Evolutionary conservation across 1,140 invertebrate species (phyloP), one percentile per base, ranked within the genome.

Genomic region (Drosophila kikkawai): DNA sequence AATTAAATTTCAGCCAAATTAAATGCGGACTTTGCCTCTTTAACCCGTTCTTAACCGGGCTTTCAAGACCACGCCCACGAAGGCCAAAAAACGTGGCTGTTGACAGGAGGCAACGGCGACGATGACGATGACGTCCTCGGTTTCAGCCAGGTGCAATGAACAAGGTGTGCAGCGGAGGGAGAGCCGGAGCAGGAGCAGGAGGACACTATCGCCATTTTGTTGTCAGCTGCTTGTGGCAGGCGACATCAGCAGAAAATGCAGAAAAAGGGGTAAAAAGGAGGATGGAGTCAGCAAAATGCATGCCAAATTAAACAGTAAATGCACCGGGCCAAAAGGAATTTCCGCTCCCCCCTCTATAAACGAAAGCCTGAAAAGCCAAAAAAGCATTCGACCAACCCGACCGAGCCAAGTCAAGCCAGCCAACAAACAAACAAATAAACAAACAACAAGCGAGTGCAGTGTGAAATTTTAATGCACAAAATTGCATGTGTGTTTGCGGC

Each of bases 391-490:
- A 77, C 81, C 80, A 80, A 84, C 76, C 44, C 37, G 36, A 32
- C 65, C 34, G 53, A 71, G 11, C 66, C 68, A 39, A 71, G 67
- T 34, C 50, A 69, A 71, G 41, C 57, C 59, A 71, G 41, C 57
- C 59, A 71, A 57, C 75, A 69, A 80, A 66, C 70, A 68, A 79
- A 51, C 53, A 79, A 79, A 51, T 39, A 79, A 80, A 69, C 59
- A 75, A 78, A 79, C 82, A 82, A 76, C 79, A 76, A 58, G 66
- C 61, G 69, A 71, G 42, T 64, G 56, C 74, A 69, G 85, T 90
- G 84, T 88, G 80, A 88, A 88, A 90, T 73, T 84, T 88, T 88
- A 88, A 88, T 90, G 85, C 80, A 84, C 74, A 75, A 84, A 80
- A 79, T 82, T 82, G 59, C 53, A 61, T 65, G 80, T 79, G 69